These are phyloP conservation scores for Diachrysia chrysitis DNA, from an alignment of 2,888 invertebrate species.

Conservation along the genomic window DNA sequence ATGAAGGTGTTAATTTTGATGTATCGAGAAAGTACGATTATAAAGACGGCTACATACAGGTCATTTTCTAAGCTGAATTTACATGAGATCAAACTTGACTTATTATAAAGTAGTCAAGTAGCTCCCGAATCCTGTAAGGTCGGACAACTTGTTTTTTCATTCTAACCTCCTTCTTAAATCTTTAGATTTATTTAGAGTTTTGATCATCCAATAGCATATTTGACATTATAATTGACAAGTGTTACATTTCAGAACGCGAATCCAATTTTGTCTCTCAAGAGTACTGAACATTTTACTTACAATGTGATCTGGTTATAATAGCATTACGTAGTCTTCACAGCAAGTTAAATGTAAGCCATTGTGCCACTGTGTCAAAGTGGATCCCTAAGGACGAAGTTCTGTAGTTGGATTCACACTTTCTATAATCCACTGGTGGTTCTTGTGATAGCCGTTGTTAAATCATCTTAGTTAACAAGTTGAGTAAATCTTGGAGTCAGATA, in stretches of 20 bases:
- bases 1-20: too few species aligned
- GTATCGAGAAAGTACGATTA: too few species aligned
- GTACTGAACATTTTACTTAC: not conserved
- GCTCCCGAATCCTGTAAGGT: too few species aligned
- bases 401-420: constrained; percentile 45
- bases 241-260: not conserved
- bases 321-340: constrained; percentile 38
- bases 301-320: constrained; percentile 1
- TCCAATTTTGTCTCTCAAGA: not conserved
- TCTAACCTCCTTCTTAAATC: too few species aligned
- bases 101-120: too few species aligned
- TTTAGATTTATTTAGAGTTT: too few species aligned
- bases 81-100: too few species aligned
- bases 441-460: constrained; percentile 34
- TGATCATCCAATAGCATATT: too few species aligned
- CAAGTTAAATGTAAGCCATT: constrained; percentile 50
- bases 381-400: constrained; percentile 29
- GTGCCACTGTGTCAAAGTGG: constrained; percentile 30
- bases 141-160: too few species aligned
- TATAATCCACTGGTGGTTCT: constrained; percentile 43
- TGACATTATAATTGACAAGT: too few species aligned
- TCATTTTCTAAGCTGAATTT: too few species aligned
- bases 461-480: constrained; percentile 26
- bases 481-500: constrained; percentile 23
- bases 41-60: too few species aligned